Evolutionary conservation across 2,113 vertebrate genomes (phyloP).

Genomic region (Pseudorasbora parva): DNA sequence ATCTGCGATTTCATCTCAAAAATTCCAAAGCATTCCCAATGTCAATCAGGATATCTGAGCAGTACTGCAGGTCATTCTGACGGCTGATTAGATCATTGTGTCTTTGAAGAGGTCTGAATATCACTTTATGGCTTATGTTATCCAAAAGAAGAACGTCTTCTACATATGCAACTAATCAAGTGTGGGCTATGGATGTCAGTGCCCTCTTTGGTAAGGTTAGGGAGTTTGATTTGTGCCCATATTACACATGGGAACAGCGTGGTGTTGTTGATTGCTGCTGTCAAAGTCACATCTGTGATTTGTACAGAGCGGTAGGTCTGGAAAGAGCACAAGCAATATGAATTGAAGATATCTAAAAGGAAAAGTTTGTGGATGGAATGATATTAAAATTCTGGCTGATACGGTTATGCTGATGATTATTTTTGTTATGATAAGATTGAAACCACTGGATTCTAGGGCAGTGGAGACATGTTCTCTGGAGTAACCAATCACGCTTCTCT

Average conservation of each 20-base stretch:
- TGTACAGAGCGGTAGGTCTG: neutral
- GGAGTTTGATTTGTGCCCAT: neutral
- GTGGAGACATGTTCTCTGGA: too few species aligned
- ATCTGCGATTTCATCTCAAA: slow-evolving; percentile 30
- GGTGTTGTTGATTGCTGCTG: neutral
- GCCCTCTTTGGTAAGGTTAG: neutral
- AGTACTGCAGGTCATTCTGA: slow-evolving; percentile 36
- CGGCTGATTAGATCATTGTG: slow-evolving; percentile 64
- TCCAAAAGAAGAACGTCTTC: slow-evolving; percentile 39
- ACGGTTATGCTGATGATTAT: neutral
- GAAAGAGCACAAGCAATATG: slow-evolving; percentile 27
- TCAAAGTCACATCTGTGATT: slow-evolving; percentile 15
- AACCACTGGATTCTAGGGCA: too few species aligned
- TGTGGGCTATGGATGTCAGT: slow-evolving; percentile 61
- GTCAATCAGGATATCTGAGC: slow-evolving; percentile 40
- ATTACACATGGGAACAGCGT: neutral
- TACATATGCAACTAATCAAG: slow-evolving; percentile 70
- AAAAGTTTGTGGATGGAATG: neutral
- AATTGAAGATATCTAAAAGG: neutral
- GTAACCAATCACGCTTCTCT: too few species aligned
- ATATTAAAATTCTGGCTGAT: neutral
- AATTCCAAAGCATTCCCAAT: slow-evolving; percentile 50
- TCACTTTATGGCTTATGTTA: slow-evolving; percentile 64
- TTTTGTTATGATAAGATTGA: neutral
- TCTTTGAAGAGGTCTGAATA: slow-evolving; percentile 66